Evolutionary conservation across 1,140 invertebrate genomes (phyloP).

Genomic region (Ditylenchus dipsaci): DNA sequence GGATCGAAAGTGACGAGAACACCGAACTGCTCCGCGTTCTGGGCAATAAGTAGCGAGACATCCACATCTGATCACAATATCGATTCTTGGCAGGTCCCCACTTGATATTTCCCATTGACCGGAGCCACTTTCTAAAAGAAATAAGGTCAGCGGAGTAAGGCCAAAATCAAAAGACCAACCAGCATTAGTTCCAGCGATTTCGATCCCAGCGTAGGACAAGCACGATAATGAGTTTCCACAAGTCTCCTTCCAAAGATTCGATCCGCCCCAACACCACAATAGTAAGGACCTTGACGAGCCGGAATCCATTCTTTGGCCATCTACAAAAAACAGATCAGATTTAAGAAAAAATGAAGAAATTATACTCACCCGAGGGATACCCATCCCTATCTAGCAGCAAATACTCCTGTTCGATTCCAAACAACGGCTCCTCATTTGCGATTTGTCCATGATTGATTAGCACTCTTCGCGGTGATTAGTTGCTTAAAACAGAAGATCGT

Average conservation of each 20-base stretch:
- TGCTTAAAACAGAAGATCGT: slow-evolving; percentile 9
- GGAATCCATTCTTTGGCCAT: slow-evolving; percentile 86
- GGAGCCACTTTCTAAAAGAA: slow-evolving; percentile 27
- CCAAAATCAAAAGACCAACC: slow-evolving; percentile 67
- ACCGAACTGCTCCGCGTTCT: slow-evolving; percentile 83
- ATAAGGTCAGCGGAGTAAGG: slow-evolving; percentile 30
- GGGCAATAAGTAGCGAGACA: slow-evolving; percentile 75
- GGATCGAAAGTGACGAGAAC: slow-evolving; percentile 79
- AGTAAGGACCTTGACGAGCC: slow-evolving; percentile 83
- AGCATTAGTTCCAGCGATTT: slow-evolving; percentile 80
- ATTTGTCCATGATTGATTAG: slow-evolving; percentile 69
- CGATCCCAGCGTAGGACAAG: slow-evolving; percentile 80
- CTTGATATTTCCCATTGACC: slow-evolving; percentile 60
- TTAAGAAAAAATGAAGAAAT: slow-evolving; percentile 1
- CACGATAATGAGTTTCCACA: slow-evolving; percentile 73
- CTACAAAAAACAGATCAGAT: no score
- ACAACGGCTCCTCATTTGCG: slow-evolving; percentile 75
- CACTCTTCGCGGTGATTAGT: slow-evolving; percentile 72
- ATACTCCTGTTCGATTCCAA: slow-evolving; percentile 88
- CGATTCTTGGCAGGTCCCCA: slow-evolving; percentile 19
- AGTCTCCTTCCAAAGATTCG: slow-evolving; percentile 85
- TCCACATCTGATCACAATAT: slow-evolving; percentile 76
- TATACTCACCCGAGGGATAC: slow-evolving; percentile 40
- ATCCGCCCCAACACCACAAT: slow-evolving; percentile 87
- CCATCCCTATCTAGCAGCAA: slow-evolving; percentile 78